Percentiles rank a stretch among this genome's conserved stretches.
Evolutionary conservation across 2,113 vertebrate genomes (phyloP).

Genomic region (Pterocles burchelli): DNA sequence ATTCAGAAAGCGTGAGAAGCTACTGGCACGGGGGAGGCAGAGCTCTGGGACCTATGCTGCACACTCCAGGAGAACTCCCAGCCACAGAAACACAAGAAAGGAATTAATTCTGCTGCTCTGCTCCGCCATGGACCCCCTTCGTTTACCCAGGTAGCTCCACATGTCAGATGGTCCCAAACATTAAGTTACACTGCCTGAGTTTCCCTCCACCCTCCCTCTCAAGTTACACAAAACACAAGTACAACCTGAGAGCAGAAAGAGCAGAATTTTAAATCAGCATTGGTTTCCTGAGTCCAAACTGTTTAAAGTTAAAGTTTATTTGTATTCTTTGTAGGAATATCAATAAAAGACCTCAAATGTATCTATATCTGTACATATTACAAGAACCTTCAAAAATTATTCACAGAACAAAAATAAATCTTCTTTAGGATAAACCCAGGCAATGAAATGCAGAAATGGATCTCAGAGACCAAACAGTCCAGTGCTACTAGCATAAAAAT

Average conservation of each 20-base stretch:
- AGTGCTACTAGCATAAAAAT: constrained; percentile 82
- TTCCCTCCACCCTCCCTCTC: background rate
- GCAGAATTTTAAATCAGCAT: background rate
- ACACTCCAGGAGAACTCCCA: background rate
- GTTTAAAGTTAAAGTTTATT: constrained; percentile 87
- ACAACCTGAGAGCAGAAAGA: background rate
- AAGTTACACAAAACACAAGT: background rate
- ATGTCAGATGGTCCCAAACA: background rate
- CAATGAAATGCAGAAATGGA: constrained; percentile 82
- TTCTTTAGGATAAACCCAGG: constrained; percentile 83
- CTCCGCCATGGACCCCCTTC: rapidly evolving
- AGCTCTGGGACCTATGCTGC: background rate
- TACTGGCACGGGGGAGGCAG: background rate
- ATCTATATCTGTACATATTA: constrained; percentile 85
- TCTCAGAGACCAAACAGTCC: constrained; percentile 74
- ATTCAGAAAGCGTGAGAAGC: rapidly evolving
- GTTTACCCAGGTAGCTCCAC: background rate
- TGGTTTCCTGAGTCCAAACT: constrained; percentile 51
- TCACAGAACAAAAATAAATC: constrained; percentile 88
- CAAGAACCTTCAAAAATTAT: constrained; percentile 84
- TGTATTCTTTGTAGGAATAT: constrained; percentile 82
- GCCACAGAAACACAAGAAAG: rapidly evolving
- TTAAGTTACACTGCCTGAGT: rapidly evolving
- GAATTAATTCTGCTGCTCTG: background rate
- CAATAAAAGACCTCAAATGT: constrained; percentile 84